Evolutionary conservation across 2,888 invertebrate species (phyloP), one percentile per base, ranked within the genome.

Genomic region (Polydrusus tereticollis): DNA sequence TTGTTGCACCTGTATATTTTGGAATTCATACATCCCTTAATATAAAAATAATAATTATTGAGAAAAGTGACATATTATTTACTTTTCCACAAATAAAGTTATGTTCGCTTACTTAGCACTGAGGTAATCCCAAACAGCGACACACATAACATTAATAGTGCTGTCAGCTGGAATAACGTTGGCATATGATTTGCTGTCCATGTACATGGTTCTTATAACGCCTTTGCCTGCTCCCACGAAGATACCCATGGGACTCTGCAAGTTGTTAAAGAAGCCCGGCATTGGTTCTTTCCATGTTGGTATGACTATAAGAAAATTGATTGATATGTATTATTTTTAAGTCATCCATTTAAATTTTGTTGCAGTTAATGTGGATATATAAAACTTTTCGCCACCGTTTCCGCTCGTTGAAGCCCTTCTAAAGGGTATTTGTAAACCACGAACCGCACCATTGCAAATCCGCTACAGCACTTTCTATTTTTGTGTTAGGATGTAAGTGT

Each of bases 251-350:
- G 97, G 94, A 0, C 97, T 97, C 81, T 97, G 96, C 50, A 95
- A 87, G 78, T 94, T 96, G 85, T 97, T 96, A 65, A 96, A 92
- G 96, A 96, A 97, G 4, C 97, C 97, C 0, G 93, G 90, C 73
- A 91, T 82, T 0, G 95, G 95, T 79, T 95, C 94, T 66, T 89
- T 89, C 79, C 87, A 88, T 0, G 93, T 89, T 4, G 96, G 94
- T 0, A 93, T 91, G 38, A 98, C 95, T 94, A 83, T 12, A 76
- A 70, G 36, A 55, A 14, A 36, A 38, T 29, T 21, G n/a, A 21
- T 41, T 18, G 3, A 26, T 26, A 14, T 26, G n/a, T 26, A 47
- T n/a, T 63, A 36, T 16, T 63, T 18, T 2, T 47, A 33, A 16
- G 16, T 6, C n/a, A 14, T 1, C 38, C 4, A 21, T 47, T 12